A percentile compares a stretch with the other conserved stretches of the same genome.
These are phyloP conservation scores for Lepetodrilus schrolli DNA, from an alignment of 2,888 invertebrate species.

Conservation along the genomic window DNA sequence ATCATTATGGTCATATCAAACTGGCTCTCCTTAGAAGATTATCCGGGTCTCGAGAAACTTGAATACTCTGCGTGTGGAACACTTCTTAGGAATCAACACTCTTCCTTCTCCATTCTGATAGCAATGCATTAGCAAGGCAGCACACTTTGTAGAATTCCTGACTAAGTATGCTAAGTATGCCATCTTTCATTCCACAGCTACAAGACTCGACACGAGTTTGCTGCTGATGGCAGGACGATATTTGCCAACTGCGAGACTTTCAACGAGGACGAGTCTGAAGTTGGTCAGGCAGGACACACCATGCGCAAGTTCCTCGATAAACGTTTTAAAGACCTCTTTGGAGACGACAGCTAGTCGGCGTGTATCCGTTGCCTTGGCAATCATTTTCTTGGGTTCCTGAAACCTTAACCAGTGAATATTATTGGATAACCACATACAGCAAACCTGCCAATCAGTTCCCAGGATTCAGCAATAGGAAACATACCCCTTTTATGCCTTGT, in stretches of 20 bases:
- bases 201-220: slow-evolving; percentile 93
- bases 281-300: slow-evolving; percentile 95
- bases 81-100: too few relatives aligned
- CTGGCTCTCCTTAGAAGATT: too few relatives aligned
- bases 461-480: slow-evolving; percentile 19
- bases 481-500: too few relatives aligned
- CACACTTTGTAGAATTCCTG: too few relatives aligned
- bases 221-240: slow-evolving; percentile 91
- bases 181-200: slow-evolving; percentile 81
- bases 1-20: too few relatives aligned
- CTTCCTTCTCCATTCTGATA: too few relatives aligned
- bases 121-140: too few relatives aligned
- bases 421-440: slow-evolving; percentile 19
- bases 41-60: too few relatives aligned
- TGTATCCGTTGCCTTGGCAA: neutral
- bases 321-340: slow-evolving; percentile 83
- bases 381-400: too few relatives aligned
- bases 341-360: slow-evolving; percentile 31
- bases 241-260: slow-evolving; percentile 98
- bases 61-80: too few relatives aligned
- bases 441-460: slow-evolving; percentile 1
- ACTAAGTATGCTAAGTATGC: too few relatives aligned
- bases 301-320: slow-evolving; percentile 94
- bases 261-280: slow-evolving; percentile 98
- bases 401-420: slow-evolving; percentile 5